Conservation (phyloP, 1,140 invertebrate species). For the Mercenaria mercenaria region DNA sequence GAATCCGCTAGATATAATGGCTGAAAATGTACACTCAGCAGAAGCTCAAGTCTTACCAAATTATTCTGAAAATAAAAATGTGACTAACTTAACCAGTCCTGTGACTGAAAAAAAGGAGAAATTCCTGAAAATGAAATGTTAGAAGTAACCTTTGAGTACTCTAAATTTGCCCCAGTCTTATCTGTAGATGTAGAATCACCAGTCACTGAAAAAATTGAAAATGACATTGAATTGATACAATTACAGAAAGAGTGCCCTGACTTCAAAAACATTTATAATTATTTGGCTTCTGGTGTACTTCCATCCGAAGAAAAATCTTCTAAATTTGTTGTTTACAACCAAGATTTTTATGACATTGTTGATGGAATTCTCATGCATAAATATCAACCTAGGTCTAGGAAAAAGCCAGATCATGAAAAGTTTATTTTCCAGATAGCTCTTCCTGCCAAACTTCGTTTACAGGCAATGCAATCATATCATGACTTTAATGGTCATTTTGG, state of each 20-base stretch:
- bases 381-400: constrained; percentile 57
- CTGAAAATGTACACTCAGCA: background rate
- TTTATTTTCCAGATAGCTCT: constrained; percentile 48
- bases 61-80: background rate
- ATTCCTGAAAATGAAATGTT: background rate
- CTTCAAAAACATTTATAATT: constrained; percentile 53
- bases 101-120: background rate
- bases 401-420: constrained; percentile 37
- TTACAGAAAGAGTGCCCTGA: too few species aligned
- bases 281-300: constrained; percentile 10
- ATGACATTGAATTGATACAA: background rate
- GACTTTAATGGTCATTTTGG: constrained; percentile 64
- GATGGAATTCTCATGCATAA: constrained; percentile 65
- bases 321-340: constrained; percentile 27
- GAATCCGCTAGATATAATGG: background rate
- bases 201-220: background rate
- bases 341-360: constrained; percentile 55
- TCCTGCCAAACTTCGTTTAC: constrained; percentile 40
- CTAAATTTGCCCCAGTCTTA: background rate
- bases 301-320: constrained; percentile 45
- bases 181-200: background rate
- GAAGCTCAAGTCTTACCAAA: background rate
- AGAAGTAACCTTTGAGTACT: background rate
- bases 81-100: background rate
- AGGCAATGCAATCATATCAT: constrained; percentile 59